These are phyloP conservation scores for Raja brachyura DNA, from an alignment of 2,113 vertebrate genomes.

Conservation along the genomic window DNA sequence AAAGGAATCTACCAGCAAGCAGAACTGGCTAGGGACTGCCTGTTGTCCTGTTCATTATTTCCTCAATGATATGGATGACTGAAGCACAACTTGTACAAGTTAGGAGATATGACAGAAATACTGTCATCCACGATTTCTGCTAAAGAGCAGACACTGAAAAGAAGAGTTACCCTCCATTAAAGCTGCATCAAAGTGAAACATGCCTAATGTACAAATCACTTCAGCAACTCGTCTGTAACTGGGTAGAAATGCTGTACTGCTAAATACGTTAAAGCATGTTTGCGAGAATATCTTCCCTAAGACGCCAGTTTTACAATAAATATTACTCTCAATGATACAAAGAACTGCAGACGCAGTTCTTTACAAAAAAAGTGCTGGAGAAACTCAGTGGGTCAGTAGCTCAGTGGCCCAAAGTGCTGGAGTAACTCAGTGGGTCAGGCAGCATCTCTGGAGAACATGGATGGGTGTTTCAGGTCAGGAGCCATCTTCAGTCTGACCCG, in stretches of 20 bases:
- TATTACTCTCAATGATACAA: not conserved
- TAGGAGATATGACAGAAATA: not conserved
- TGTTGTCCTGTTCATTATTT: conserved; percentile 32
- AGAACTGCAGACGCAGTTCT: too few relatives aligned
- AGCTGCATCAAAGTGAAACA: not conserved
- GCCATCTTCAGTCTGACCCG: too few relatives aligned
- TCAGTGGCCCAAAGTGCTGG: too few relatives aligned
- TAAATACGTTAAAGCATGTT: not conserved
- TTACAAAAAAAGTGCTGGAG: too few relatives aligned
- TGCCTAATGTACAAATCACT: not conserved
- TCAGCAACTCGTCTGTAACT: not conserved
- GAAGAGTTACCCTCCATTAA: not conserved
- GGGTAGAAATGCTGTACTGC: not conserved
- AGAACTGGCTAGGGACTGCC: conserved; percentile 9
- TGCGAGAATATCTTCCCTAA: not conserved
- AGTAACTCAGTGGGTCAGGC: too few relatives aligned
- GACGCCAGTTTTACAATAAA: not conserved
- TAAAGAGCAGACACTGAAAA: not conserved
- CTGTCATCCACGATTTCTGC: not conserved
- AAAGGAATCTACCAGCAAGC: conserved; percentile 10
- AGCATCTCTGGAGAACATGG: too few relatives aligned
- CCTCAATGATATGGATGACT: conserved; percentile 14
- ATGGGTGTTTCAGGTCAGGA: too few relatives aligned
- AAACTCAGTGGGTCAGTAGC: too few relatives aligned
- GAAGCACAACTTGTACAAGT: conserved; percentile 14